Conservation (phyloP, 2,113 vertebrate species). For the Pomatostomus ruficeps region DNA sequence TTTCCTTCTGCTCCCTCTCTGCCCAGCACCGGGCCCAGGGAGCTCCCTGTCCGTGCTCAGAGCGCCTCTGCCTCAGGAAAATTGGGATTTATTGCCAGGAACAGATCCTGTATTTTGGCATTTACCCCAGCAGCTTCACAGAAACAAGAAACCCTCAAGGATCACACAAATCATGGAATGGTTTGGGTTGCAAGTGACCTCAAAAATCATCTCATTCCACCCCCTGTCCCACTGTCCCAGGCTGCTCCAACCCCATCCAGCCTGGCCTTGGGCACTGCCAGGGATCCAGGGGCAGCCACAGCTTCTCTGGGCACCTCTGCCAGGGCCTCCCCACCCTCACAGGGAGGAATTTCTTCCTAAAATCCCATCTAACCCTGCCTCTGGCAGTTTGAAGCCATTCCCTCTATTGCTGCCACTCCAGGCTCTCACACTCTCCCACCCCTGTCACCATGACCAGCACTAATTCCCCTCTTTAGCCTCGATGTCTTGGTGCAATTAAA, state of each 20-base stretch:
- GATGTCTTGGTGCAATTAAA: neutral
- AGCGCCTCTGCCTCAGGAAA: too few relatives aligned
- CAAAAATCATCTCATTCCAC: fast-evolving
- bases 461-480: neutral
- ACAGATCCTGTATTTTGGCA: too few relatives aligned
- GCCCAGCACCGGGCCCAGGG: too few relatives aligned
- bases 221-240: neutral
- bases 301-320: neutral
- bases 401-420: neutral
- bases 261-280: neutral
- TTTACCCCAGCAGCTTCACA: too few relatives aligned
- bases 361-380: neutral
- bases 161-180: too few relatives aligned
- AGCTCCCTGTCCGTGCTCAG: too few relatives aligned
- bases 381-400: neutral
- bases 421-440: neutral
- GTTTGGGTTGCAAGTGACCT: neutral
- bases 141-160: too few relatives aligned
- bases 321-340: neutral
- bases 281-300: neutral
- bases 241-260: fast-evolving
- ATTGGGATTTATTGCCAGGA: too few relatives aligned
- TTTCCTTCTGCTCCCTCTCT: too few relatives aligned
- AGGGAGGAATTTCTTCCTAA: neutral
- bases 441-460: neutral